Percentiles rank a stretch among this genome's conserved stretches.
phyloP scores from a whole-genome alignment of 2,113 vertebrate genomes.

The Rana temporaria region DNA sequence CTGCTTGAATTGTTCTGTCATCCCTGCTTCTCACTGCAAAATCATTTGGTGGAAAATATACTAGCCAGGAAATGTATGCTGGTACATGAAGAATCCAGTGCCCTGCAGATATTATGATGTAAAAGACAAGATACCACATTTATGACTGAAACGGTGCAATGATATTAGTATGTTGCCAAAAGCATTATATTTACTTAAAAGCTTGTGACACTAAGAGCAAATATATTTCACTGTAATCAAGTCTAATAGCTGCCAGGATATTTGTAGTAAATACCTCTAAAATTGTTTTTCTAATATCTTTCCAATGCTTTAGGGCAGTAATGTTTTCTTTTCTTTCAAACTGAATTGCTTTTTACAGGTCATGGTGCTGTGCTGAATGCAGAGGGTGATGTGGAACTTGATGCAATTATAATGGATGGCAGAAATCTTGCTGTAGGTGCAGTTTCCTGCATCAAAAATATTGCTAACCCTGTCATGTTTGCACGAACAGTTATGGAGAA shows the following conservation, averaged over 20 bases:
- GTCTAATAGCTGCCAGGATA: conserved; percentile 71
- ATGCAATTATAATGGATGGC: conserved; percentile 77
- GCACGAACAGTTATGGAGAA: conserved; percentile 73
- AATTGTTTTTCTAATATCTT: conserved; percentile 75
- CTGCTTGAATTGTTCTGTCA: background rate
- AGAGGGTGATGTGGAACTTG: conserved; percentile 73
- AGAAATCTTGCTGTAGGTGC: conserved; percentile 71
- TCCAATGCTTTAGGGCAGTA: conserved; percentile 73
- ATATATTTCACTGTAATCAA: conserved; percentile 69
- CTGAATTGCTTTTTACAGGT: conserved; percentile 73
- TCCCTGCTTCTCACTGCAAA: background rate
- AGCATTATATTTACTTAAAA: conserved; percentile 74
- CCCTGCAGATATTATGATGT: conserved; percentile 65
- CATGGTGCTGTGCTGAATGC: conserved; percentile 71
- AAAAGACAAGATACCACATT: conserved; percentile 71
- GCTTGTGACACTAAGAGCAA: conserved; percentile 69
- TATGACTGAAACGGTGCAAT: conserved; percentile 68
- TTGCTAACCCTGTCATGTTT: conserved; percentile 77
- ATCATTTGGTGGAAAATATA: background rate
- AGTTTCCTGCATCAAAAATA: conserved; percentile 71
- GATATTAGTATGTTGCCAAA: conserved; percentile 66
- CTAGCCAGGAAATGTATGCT: background rate
- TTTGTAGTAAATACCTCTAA: conserved; percentile 72
- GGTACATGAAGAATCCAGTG: conserved; percentile 28
- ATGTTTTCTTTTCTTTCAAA: conserved; percentile 76